Base-by-base conservation (phyloP, 2,113 vertebrate genomes). In the Ia io region DNA sequence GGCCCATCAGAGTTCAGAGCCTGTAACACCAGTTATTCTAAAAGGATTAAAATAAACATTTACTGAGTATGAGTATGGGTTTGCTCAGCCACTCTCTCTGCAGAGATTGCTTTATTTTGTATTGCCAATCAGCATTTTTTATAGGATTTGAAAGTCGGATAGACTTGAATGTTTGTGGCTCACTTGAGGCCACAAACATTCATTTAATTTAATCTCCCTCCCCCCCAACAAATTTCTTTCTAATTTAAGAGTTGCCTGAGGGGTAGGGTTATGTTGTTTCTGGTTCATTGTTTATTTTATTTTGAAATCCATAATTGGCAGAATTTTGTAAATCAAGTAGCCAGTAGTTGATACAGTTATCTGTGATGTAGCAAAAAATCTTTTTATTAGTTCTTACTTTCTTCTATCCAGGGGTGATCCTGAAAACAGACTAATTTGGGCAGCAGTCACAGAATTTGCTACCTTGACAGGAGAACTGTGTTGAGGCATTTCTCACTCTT, bases 31-130 rank as follows among this genome's bases (percentile, higher is more conserved):
- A 92, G 16, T 61, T 90, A 61, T 69, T 92, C 80, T 84, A 83
- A 96, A 91, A 93, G 51, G 23, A 53, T 44, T 94, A 90, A 86
- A 86, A 51, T 89, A 82, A 51, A 44, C n/a, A 37, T 92, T 86
- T 84, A 47, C 67, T 28, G 59, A 88, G 32, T 93, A n/a, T n/a
- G 30, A n/a, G 1, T 85, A 85, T 35, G 47, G 35, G 22, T 78
- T 86, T 82, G 2, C 32, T 86, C 6, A 63, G 63, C 61, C 25
- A 79, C 10, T 51, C 5, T 70, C 9, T 90, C 30, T 70, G 1
- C 18, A 79, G 65, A 69, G 37, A 47, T 90, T 83, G 18, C 44
- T 93, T 83, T 53, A 69, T 91, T 94, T 82, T 85, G 17, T 59
- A 28, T 96, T 89, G 65, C 37, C 59, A 77, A 59, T 77, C 13